Base-by-base conservation (phyloP, 2,797 vertebrate species). In the Epinephelus coioides region DNA sequence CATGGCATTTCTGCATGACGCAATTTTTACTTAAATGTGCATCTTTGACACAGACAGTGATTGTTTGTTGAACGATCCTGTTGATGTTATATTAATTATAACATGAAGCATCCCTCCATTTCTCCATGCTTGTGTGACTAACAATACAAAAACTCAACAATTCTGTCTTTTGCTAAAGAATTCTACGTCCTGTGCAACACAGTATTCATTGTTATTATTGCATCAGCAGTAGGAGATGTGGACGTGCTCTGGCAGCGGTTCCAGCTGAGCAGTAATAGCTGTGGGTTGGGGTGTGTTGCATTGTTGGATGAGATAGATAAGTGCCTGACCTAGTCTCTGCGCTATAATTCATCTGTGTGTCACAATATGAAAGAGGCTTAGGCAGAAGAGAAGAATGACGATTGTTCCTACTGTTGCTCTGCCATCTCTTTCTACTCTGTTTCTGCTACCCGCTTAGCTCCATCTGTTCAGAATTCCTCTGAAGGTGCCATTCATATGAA, bases 251-350 rank as follows among this genome's bases (percentile, higher is more conserved):
- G 88, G 83, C 79, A 90, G 30, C 30, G 30, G 30, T 30, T 30
- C 30, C 30, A 30, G 30, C 30, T 30, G 43, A 86, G 85, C 79
- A 59, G 81, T 93, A 90, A 93, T 90, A 93, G 84, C 88, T 90
- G 78, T 89, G 82, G 85, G 30, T 34, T 34, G 1, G 6, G 30
- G 30, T 7, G 30, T 34, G 84, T 80, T 90, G 84, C 83, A 84
- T 75, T 81, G 83, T 81, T 91, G 87, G 89, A 91, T 83, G 87
- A 83, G 86, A 86, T 83, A 84, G 82, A 89, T 90, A 87, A 91
- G 86, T 87, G 89, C 79, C 88, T 84, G 88, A 91, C 89, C 86
- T 71, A 85, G 80, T 91, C 88, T 87, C 63, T 69, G 74, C 1
- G 66, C 86, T 78, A 64, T 85, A 85, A 89, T 91, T 91, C 86